Evolutionary conservation across 2,797 vertebrate species (phyloP), one percentile per base, ranked within the genome.

Genomic region (Antennarius maculatus): DNA sequence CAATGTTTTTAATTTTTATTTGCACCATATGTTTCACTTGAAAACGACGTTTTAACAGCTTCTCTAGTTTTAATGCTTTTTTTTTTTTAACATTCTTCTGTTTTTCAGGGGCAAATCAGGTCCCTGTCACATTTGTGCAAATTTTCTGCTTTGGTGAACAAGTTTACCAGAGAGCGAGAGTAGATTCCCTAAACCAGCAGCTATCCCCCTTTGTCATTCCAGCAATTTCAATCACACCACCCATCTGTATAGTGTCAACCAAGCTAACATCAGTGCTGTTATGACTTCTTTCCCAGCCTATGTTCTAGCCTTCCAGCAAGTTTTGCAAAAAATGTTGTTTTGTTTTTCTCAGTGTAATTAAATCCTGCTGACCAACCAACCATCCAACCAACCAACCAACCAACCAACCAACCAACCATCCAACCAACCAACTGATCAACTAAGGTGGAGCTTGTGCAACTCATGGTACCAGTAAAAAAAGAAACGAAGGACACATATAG

Each of bases 211-310:
- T 55, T 83, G 76, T 80, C 52, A 46, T 45, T 76, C 75, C 70
- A 62, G 82, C 69, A 59, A 14, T 65, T 87, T 85, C 76, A 74
- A 23, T 70, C 73, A 60, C 68, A 41, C 70, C 71, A 85, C 81
- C 72, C 53, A 84, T 80, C 65, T 69, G 49, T 34, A 63, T 52
- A 59, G 71, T 65, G 81, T 86, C 45, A 73, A 70, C 71, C 67
- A 58, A 69, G 76, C 76, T 82, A 78, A 87, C 71, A 11, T 75
- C 37, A 70, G 61, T 71, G 65, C 69, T 81, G 42, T 71, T 54
- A 78, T 34, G 5, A 8, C 31, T 34, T 34, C 31, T 34, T 34
- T 34, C 31, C 31, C 8, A 1, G 31, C 31, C 31, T 3, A 34
- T 34, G 31, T 8, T 6, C 5, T 8, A 34, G 31, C 31, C 31